These are phyloP conservation scores for Seriola dumerili DNA, from an alignment of 2,113 vertebrate genomes.

Conservation along the genomic window DNA sequence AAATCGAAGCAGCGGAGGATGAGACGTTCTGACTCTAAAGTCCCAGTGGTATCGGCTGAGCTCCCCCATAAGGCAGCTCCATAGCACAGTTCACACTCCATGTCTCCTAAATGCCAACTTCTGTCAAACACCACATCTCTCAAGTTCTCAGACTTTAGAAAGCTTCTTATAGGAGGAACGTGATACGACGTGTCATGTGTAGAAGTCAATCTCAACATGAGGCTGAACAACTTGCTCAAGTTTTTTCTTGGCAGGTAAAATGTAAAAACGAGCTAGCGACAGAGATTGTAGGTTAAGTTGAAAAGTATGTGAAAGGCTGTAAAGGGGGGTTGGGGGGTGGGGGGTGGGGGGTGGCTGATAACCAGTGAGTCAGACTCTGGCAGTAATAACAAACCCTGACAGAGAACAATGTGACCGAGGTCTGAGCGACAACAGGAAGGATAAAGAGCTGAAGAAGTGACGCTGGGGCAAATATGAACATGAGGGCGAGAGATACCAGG, in stretches of 20 bases:
- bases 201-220: too few relatives aligned
- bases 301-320: neutral
- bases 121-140: neutral
- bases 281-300: too few relatives aligned
- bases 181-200: too few relatives aligned
- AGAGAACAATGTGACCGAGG: neutral
- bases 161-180: too few relatives aligned
- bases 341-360: neutral
- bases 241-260: neutral
- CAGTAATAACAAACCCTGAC: slow-evolving; percentile 20
- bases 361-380: slow-evolving; percentile 9
- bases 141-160: too few relatives aligned
- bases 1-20: neutral
- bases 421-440: neutral
- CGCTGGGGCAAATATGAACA: neutral
- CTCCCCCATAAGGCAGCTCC: neutral
- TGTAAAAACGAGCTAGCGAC: neutral
- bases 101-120: neutral
- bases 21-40: neutral
- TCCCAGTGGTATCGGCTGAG: neutral
- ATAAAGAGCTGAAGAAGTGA: neutral
- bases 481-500: neutral
- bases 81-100: neutral
- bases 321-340: neutral
- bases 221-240: neutral